Base-by-base conservation (phyloP, 2,888 invertebrate species). In the Eupelmus urozonus region DNA sequence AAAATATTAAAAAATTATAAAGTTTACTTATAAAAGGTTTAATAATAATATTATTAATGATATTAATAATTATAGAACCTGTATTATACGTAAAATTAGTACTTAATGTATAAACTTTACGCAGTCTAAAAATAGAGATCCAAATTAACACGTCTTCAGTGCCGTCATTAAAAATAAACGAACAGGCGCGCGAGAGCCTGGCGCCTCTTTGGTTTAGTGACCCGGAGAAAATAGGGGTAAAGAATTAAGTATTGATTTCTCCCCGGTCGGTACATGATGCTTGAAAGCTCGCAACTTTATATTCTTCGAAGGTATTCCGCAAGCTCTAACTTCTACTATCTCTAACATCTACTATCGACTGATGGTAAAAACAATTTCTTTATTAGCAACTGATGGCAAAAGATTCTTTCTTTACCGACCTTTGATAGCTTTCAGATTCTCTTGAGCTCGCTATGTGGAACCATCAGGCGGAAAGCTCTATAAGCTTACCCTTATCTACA, bases 221-320 rank as follows among this genome's bases (percentile, higher is more conserved):
- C 70, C 70, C 70, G 76, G 49, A 25, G 25, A 63, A 18, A 69
- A 74, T 9, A 27, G 55, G 34, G 73, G 34, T 42, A 82, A 83
- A 74, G 83, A 84, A 83, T 85, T 84, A 84, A 81, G 83, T 78
- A 83, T 85, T 82, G 81, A 86, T 85, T 85, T 82, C 82, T 80
- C 80, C 7, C 1, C 40, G 1, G 29, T 1, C 34, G 72, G 9
- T 49, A 70, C 51, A n/a, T 5, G 9, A 5, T 34, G 9, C 34
- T 34, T 34, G 3, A 34, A 34, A 34, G 34, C 9, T 34, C 9
- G 34, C 9, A 34, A 34, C 9, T 34, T 34, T 34, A 9, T 5
- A 34, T 34, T 34, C 9, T 34, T n/a, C n/a, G 34, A 5, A 3
- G 34, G 34, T 34, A 34, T 34, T 34, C 34, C 5, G 34, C 9